Conservation (phyloP, 2,797 vertebrate species). For the Hoplostethus atlanticus region DNA sequence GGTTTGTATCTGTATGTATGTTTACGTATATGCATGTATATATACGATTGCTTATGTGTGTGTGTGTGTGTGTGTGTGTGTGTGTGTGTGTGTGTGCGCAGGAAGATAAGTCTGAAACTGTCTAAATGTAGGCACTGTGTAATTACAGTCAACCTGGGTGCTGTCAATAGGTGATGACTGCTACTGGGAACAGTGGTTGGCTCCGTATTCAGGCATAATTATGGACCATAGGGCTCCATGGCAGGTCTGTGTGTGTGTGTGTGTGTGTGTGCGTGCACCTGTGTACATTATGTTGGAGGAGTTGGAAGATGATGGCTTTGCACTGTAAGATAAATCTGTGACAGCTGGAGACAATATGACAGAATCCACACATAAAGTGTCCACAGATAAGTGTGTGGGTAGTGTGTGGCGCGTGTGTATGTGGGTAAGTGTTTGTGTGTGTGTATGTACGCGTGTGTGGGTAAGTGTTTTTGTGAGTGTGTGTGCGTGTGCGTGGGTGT, state of each 20-base stretch:
- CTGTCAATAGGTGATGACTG: slow-evolving; percentile 71
- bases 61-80: slow-evolving; percentile 2
- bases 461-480: not conserved
- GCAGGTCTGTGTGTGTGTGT: slow-evolving; percentile 41
- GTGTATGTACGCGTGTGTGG: not conserved
- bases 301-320: slow-evolving; percentile 43
- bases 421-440: not conserved
- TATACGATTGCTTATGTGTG: too few relatives aligned
- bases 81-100: slow-evolving; percentile 31
- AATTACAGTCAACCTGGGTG: slow-evolving; percentile 72
- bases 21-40: too few relatives aligned
- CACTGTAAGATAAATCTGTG: slow-evolving; percentile 34
- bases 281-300: slow-evolving; percentile 24
- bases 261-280: not conserved
- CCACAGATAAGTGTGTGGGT: too few relatives aligned
- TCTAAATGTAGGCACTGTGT: slow-evolving; percentile 65
- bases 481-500: not conserved
- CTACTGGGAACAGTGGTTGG: slow-evolving; percentile 56
- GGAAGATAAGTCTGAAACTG: slow-evolving; percentile 58
- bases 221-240: slow-evolving; percentile 49
- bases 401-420: not conserved
- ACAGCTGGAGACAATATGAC: slow-evolving; percentile 8
- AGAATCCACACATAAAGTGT: not conserved
- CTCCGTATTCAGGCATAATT: slow-evolving; percentile 64
- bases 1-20: too few relatives aligned